Evolutionary conservation across 2,113 vertebrate genomes (phyloP).

Genomic region (Myiagra hebetior): DNA sequence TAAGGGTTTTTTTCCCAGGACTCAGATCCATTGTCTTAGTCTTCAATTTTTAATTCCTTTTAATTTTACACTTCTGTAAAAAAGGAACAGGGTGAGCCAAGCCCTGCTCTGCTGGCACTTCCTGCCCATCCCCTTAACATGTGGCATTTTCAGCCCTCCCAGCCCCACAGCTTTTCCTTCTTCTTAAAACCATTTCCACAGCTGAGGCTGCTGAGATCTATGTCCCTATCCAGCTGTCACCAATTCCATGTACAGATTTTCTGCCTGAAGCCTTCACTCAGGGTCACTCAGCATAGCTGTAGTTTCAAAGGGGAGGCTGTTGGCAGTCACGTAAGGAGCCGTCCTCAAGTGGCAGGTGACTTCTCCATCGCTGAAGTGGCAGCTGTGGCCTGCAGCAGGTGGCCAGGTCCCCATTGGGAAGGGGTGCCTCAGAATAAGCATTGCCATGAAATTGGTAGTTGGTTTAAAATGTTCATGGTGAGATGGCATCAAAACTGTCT

Average conservation of each 20-base stretch:
- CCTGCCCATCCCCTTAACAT: neutral
- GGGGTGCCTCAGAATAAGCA: neutral
- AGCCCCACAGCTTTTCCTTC: fast-evolving
- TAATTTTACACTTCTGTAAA: neutral
- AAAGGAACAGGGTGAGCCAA: neutral
- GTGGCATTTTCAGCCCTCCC: neutral
- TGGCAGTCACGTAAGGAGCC: fast-evolving
- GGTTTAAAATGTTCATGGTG: neutral
- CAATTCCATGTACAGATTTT: neutral
- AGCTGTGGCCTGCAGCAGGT: neutral
- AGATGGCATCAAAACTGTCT: neutral
- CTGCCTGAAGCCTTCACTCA: neutral
- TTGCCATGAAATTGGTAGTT: neutral
- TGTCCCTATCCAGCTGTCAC: neutral
- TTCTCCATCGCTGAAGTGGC: neutral
- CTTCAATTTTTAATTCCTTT: neutral
- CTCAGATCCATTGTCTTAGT: neutral
- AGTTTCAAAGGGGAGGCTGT: neutral
- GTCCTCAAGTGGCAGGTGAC: neutral
- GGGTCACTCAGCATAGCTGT: neutral
- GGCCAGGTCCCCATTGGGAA: fast-evolving
- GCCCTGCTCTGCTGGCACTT: neutral
- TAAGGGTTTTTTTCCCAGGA: fast-evolving
- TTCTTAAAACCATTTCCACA: neutral
- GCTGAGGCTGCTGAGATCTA: neutral